Percentiles rank a stretch among this genome's conserved stretches.
These are phyloP conservation scores for Odontocerum albicorne DNA, from an alignment of 2,888 invertebrate genomes.

Conservation along the genomic window DNA sequence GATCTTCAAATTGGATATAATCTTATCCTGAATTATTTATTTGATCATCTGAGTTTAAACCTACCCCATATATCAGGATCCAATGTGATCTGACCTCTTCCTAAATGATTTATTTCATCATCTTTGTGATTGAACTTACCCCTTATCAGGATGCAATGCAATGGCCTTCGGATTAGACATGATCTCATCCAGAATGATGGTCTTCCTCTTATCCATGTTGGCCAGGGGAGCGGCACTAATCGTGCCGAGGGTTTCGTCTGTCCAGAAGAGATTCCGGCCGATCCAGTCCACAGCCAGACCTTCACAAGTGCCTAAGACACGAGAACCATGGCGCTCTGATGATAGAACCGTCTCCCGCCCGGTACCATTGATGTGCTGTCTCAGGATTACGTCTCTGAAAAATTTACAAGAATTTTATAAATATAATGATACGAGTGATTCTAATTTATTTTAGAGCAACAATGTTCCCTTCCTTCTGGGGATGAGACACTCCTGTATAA, in stretches of 20 bases:
- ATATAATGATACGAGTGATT: too few species aligned
- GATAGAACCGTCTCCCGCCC: conserved; percentile 55
- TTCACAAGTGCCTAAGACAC: conserved; percentile 65
- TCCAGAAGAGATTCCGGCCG: conserved; percentile 79
- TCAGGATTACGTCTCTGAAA: conserved; percentile 61
- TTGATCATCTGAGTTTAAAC: too few species aligned
- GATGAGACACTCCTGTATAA: too few species aligned
- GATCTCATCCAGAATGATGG: conserved; percentile 58
- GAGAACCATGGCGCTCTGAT: conserved; percentile 44
- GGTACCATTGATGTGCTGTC: conserved; percentile 64
- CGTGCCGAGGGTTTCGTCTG: conserved; percentile 69
- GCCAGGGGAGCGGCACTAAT: conserved; percentile 69
- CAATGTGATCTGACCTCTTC: too few species aligned
- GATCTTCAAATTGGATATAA: too few species aligned
- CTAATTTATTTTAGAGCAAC: too few species aligned
- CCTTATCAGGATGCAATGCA: conserved; percentile 67
- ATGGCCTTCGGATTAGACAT: conserved; percentile 65
- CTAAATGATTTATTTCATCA: background rate
- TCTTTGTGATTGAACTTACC: conserved; percentile 49
- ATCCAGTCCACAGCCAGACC: conserved; percentile 86
- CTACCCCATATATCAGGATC: too few species aligned
- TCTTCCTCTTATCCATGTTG: conserved; percentile 57
- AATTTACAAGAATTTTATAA: too few species aligned
- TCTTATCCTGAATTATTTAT: too few species aligned
- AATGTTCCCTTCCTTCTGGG: too few species aligned